A percentile compares a stretch with the other conserved stretches of the same genome.
These are phyloP conservation scores for Probaryconus sp. DNA, from an alignment of 1,140 invertebrate genomes.

Conservation along the genomic window DNA sequence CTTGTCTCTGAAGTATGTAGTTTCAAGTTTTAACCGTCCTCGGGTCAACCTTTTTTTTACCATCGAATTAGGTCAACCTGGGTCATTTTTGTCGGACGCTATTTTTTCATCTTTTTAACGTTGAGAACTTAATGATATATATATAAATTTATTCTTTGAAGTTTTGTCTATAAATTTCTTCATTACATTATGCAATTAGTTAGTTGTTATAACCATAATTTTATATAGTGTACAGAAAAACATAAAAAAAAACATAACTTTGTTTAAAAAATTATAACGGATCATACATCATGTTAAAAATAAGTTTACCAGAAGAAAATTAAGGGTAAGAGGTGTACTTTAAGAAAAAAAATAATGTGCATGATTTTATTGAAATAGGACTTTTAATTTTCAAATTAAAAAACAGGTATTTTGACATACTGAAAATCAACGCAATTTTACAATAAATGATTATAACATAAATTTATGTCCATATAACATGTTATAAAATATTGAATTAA, in stretches of 20 bases:
- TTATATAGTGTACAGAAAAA: background rate
- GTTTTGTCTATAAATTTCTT: too few relatives aligned
- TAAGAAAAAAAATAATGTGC: conserved; percentile 7
- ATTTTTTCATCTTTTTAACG: conserved; percentile 3
- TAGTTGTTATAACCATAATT: too few relatives aligned
- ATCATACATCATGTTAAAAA: too few relatives aligned
- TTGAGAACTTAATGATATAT: background rate
- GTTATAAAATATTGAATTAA: background rate
- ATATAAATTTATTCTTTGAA: too few relatives aligned
- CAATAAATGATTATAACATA: too few relatives aligned
- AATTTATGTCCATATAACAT: conserved; percentile 8
- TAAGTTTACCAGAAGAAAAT: background rate
- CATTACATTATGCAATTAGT: too few relatives aligned
- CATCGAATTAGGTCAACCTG: conserved; percentile 11
- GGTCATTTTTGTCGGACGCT: conserved; percentile 3
- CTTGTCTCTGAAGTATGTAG: too few relatives aligned
- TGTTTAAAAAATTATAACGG: conserved; percentile 6
- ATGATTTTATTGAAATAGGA: conserved; percentile 5
- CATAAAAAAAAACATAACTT: background rate
- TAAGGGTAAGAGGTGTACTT: background rate
- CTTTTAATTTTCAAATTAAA: conserved; percentile 9
- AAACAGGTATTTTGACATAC: conserved; percentile 7
- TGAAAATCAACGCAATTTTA: background rate
- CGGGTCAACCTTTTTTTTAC: conserved; percentile 11
- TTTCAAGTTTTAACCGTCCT: conserved; percentile 4